These are phyloP conservation scores for Lagopus muta DNA, from an alignment of 2,113 vertebrate genomes.

Conservation along the genomic window DNA sequence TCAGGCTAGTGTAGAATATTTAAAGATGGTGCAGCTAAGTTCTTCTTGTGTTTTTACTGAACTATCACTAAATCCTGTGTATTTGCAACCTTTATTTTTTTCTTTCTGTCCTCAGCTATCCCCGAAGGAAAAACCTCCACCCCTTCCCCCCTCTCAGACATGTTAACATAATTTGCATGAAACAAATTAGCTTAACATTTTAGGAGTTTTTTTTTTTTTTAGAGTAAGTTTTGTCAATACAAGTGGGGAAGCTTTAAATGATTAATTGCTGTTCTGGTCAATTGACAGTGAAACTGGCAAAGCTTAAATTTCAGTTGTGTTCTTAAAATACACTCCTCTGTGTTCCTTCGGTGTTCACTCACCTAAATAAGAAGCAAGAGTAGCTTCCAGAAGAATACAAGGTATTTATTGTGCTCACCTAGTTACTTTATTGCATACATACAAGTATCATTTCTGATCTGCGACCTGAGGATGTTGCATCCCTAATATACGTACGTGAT, in stretches of 20 bases:
- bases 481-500: not conserved
- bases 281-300: slow-evolving; percentile 64
- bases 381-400: slow-evolving; percentile 49
- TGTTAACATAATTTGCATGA: slow-evolving; percentile 49
- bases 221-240: slow-evolving; percentile 25
- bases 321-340: slow-evolving; percentile 41
- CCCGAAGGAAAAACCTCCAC: not conserved
- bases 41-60: slow-evolving; percentile 38
- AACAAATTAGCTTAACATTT: slow-evolving; percentile 54
- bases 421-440: slow-evolving; percentile 24
- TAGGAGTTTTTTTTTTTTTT: not conserved
- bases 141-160: slow-evolving; percentile 4
- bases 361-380: slow-evolving; percentile 32
- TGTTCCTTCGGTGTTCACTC: not conserved
- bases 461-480: not conserved
- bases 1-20: slow-evolving; percentile 36
- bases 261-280: slow-evolving; percentile 60
- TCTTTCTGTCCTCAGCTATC: slow-evolving; percentile 21
- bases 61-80: slow-evolving; percentile 3
- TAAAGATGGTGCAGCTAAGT: slow-evolving; percentile 23
- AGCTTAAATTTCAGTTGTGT: slow-evolving; percentile 60
- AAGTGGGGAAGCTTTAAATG: slow-evolving; percentile 45
- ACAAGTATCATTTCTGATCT: slow-evolving; percentile 21
- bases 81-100: slow-evolving; percentile 53
- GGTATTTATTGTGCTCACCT: slow-evolving; percentile 49